Conservation (phyloP, 2,888 invertebrate species). For the Agrilus cyanescens region DNA sequence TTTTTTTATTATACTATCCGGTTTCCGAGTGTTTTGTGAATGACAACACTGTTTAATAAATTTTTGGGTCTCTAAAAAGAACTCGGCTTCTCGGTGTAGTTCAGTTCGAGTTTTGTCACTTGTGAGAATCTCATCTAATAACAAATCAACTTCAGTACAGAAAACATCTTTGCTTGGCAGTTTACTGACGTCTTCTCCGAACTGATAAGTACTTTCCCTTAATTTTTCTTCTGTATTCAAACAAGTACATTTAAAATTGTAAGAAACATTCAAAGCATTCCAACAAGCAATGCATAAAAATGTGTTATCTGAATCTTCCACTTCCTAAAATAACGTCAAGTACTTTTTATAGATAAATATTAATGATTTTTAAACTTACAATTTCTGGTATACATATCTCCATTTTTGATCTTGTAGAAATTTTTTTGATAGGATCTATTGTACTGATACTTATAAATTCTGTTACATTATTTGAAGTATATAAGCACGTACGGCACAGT, state of each 20-base stretch:
- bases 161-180: no score
- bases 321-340: constrained; percentile 1
- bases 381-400: constrained; percentile 10
- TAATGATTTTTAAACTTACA: constrained; percentile 4
- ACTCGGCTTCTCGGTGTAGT: neutral
- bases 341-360: neutral
- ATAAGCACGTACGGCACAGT: no score
- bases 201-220: neutral
- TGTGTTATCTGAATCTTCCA: constrained; percentile 2
- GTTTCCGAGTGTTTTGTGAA: neutral
- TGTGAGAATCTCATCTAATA: neutral
- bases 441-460: constrained; percentile 5
- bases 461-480: no score
- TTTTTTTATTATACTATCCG: neutral
- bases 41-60: no score
- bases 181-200: no score
- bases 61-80: no score
- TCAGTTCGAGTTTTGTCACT: neutral
- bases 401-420: constrained; percentile 7
- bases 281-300: constrained; percentile 7
- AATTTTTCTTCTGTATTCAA: constrained; percentile 4
- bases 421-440: constrained; percentile 3
- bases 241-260: constrained; percentile 9
- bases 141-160: neutral
- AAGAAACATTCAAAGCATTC: constrained; percentile 7